Percentiles rank a stretch among this genome's conserved stretches.
Conservation (phyloP, 1,140 invertebrate genomes). For the Drosophila willistoni region DNA sequence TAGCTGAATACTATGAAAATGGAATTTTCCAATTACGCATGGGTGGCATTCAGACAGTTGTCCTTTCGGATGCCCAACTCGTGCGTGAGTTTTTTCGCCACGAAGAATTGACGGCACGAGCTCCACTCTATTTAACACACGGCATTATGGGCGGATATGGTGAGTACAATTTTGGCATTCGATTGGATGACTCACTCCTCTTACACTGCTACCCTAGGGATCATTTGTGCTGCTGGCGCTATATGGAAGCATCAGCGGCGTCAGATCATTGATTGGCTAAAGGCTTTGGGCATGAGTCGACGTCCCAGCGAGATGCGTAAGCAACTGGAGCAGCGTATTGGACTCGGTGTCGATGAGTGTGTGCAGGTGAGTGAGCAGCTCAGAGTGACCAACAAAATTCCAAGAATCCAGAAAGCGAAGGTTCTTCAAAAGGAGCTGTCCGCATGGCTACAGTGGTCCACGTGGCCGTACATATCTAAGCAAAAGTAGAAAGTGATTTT, state of each 20-base stretch:
- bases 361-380: constrained; percentile 84
- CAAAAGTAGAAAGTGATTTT: too few species aligned
- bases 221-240: constrained; percentile 91
- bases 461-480: too few species aligned
- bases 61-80: constrained; percentile 89
- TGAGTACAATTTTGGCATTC: constrained; percentile 83
- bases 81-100: constrained; percentile 88
- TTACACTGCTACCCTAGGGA: constrained; percentile 84
- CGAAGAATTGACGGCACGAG: constrained; percentile 88
- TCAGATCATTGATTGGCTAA: constrained; percentile 88
- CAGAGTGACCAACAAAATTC: constrained; percentile 33
- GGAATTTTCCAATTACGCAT: constrained; percentile 88
- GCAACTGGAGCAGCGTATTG: constrained; percentile 88
- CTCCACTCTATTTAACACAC: constrained; percentile 91
- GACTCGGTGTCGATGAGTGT: constrained; percentile 86
- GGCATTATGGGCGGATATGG: constrained; percentile 94
- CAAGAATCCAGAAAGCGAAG: constrained; percentile 61
- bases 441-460: constrained; percentile 13
- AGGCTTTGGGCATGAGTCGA: constrained; percentile 90
- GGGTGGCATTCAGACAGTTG: constrained; percentile 89
- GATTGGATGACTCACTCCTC: not conserved
- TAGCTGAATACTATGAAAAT: constrained; percentile 87
- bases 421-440: constrained; percentile 28
- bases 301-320: constrained; percentile 86
- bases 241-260: constrained; percentile 93